Base-by-base conservation (phyloP, 2,113 vertebrate species). In the Azemiops feae region DNA sequence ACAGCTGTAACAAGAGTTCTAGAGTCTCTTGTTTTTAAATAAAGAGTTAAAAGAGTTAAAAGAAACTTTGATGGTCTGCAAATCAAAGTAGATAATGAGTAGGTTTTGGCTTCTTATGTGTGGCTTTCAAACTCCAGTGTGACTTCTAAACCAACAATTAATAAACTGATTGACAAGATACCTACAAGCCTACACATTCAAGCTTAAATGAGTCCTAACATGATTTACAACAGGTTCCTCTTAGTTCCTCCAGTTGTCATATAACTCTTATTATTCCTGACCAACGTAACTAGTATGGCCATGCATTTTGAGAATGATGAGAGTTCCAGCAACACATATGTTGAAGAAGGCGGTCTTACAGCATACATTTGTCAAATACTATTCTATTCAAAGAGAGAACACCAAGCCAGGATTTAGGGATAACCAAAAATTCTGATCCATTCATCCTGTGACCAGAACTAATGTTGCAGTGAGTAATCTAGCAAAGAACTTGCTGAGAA, bases 81-180 rank as follows among this genome's bases (percentile, higher is more conserved):
- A 91, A 96, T 94, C 88, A 93, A 25, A 91, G 39, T 43, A 93
- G 92, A 91, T 94, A 91, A 3, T 91, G 43, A 93, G 39, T 89
- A 45, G 47, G 27, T 93, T 58, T 91, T 94, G 0, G 2, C 91
- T 95, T 87, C 81, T 91, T 92, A 95, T 4, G 43, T 0, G 0
- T 74, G 54, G 27, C 43, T 95, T 94, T 95, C 43, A 52, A 85
- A 27, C 89, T 93, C 81, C 88, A 89, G 92, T 87, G 91, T 34
- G 92, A 94, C 39, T 86, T 52, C 81, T 85, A 93, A 12, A 90
- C 0, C 0, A 91, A 92, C 45, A 95, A 53, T 91, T 74, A 34
- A 74, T 90, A 20, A n/a, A 89, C 9, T 58, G 54, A 89, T 39
- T 89, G 87, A 30, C 22, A 27, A 27, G 55, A 60, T 58, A 89